These are phyloP conservation scores for Brachyptera putata DNA, from an alignment of 2,888 invertebrate species.

Conservation along the genomic window DNA sequence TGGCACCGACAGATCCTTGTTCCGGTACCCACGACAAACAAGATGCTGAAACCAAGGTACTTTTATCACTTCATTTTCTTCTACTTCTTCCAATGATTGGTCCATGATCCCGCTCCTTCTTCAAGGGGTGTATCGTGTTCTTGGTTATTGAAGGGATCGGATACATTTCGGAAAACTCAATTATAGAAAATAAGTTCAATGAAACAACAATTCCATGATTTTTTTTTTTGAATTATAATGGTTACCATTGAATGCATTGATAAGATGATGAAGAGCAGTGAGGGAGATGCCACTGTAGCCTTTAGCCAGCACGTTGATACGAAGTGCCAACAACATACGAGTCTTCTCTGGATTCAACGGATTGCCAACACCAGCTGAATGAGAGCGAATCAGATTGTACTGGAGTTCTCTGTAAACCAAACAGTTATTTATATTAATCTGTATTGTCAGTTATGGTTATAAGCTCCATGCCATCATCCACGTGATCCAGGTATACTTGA, in stretches of 20 bases:
- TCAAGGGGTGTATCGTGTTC: too few species aligned
- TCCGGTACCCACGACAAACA: conserved; percentile 63
- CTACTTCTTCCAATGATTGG: too few species aligned
- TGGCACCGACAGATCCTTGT: conserved; percentile 64
- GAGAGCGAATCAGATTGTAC: conserved; percentile 60
- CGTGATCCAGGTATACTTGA: too few species aligned
- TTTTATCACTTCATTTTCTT: too few species aligned
- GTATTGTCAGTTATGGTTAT: too few species aligned
- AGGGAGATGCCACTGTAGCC: conserved; percentile 62
- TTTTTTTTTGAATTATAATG: too few species aligned
- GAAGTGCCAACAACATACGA: conserved; percentile 57
- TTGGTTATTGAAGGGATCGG: too few species aligned
- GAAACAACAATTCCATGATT: too few species aligned
- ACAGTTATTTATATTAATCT: neutral
- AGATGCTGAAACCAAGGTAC: conserved; percentile 47
- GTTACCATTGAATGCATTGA: conserved; percentile 61
- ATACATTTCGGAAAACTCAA: too few species aligned
- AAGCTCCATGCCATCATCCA: too few species aligned
- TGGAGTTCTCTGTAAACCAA: conserved; percentile 51
- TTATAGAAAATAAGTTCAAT: too few species aligned
- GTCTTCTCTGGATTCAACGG: conserved; percentile 56
- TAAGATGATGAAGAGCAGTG: conserved; percentile 52
- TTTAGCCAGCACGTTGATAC: conserved; percentile 64
- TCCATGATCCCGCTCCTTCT: too few species aligned
- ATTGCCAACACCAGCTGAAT: conserved; percentile 60